Percentiles rank a stretch among this genome's conserved stretches.
These are phyloP conservation scores for Campoplex nolae DNA, from an alignment of 2,888 invertebrate genomes.

Conservation along the genomic window DNA sequence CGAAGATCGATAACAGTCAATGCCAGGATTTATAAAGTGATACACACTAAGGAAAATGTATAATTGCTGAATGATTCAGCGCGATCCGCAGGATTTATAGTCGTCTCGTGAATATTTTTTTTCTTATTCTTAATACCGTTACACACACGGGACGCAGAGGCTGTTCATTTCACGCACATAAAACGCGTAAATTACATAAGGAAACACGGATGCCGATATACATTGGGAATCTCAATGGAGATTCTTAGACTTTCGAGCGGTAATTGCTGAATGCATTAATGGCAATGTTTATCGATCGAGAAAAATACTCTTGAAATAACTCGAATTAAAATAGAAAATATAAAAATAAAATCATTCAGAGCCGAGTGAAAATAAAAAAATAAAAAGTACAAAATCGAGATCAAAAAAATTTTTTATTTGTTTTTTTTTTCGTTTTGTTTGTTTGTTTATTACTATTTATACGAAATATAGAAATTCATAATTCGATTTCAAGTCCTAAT, in stretches of 20 bases:
- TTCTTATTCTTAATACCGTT: slow-evolving; percentile 44
- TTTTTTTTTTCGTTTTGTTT: not conserved
- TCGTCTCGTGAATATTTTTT: slow-evolving; percentile 21
- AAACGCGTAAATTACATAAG: slow-evolving; percentile 41
- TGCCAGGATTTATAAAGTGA: slow-evolving; percentile 43
- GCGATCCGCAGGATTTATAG: slow-evolving; percentile 38
- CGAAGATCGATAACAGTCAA: slow-evolving; percentile 27
- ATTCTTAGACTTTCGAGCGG: slow-evolving; percentile 28
- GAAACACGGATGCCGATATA: slow-evolving; percentile 5
- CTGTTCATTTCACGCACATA: slow-evolving; percentile 35
- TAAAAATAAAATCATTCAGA: too few relatives aligned
- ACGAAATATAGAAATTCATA: not conserved
- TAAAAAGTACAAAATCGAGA: not conserved
- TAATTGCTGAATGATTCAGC: slow-evolving; percentile 56
- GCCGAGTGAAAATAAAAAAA: too few relatives aligned
- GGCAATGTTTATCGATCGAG: slow-evolving; percentile 33
- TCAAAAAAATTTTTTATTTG: not conserved
- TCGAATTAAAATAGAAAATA: too few relatives aligned
- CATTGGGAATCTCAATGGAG: slow-evolving; percentile 31
- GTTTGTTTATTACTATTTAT: not conserved
- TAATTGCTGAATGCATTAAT: slow-evolving; percentile 15
- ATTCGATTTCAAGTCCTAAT: not conserved
- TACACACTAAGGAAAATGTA: slow-evolving; percentile 22
- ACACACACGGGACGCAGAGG: slow-evolving; percentile 23
- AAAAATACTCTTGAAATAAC: not conserved